A percentile compares a stretch with the other conserved stretches of the same genome.
Conservation (phyloP, 2,888 invertebrate species). For the Dasypogon diadema region DNA sequence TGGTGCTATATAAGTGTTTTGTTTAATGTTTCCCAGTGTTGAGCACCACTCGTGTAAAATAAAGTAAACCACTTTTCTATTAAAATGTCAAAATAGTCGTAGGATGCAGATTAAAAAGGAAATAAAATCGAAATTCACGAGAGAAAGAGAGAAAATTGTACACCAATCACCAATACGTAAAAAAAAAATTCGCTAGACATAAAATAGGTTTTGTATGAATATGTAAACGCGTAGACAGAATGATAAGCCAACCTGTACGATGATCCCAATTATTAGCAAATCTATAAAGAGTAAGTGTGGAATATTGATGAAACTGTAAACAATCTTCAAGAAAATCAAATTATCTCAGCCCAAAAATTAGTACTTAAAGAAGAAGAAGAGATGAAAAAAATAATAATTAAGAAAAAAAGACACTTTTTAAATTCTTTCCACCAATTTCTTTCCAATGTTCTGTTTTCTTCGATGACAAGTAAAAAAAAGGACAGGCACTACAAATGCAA, state of each 20-base stretch:
- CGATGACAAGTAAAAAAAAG: no score
- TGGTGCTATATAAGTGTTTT: constrained; percentile 38
- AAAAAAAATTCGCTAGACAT: background rate
- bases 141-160: background rate
- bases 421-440: no score
- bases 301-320: constrained; percentile 1
- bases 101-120: background rate
- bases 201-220: constrained; percentile 30
- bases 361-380: constrained; percentile 11
- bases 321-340: constrained; percentile 34
- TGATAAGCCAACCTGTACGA: background rate
- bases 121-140: background rate
- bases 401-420: constrained; percentile 5
- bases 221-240: background rate
- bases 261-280: background rate
- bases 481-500: background rate
- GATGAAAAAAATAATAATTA: background rate
- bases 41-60: constrained; percentile 38
- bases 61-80: constrained; percentile 19
- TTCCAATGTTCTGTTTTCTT: background rate
- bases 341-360: constrained; percentile 18
- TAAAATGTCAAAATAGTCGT: constrained; percentile 1
- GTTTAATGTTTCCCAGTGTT: constrained; percentile 39
- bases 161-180: constrained; percentile 49
- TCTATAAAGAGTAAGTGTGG: background rate